Conservation (phyloP, 2,113 vertebrate species). For the Proteles cristata region DNA sequence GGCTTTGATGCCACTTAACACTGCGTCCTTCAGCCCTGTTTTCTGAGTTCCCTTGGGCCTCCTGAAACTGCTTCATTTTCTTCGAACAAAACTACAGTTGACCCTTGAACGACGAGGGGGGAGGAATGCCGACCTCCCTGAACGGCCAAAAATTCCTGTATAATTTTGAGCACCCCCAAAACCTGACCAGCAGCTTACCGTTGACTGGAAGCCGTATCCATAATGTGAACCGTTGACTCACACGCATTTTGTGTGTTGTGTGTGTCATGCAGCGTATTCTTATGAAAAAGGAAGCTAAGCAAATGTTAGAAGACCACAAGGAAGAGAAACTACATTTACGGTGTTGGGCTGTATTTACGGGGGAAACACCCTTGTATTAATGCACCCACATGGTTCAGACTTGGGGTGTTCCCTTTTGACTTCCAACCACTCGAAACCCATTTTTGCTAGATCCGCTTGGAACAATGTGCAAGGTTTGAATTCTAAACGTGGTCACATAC, state of each 20-base stretch:
- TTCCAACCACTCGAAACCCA: not conserved
- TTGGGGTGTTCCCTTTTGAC: not conserved
- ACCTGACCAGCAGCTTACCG: not conserved
- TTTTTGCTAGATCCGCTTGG: not conserved
- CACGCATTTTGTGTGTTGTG: not conserved
- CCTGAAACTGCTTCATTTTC: not conserved
- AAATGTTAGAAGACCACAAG: not conserved
- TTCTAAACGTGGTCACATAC: not conserved
- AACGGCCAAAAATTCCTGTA: not conserved
- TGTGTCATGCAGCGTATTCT: not conserved
- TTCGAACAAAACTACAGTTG: not conserved
- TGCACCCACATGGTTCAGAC: not conserved
- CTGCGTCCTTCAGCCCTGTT: rapidly evolving
- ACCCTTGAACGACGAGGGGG: not conserved
- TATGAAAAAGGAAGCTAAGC: not conserved
- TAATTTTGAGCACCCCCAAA: not conserved
- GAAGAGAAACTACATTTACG: not conserved
- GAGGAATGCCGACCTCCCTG: not conserved
- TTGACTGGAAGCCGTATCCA: not conserved
- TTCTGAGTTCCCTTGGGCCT: not conserved
- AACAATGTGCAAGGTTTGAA: not conserved
- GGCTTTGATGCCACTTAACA: not conserved
- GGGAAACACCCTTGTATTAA: not conserved
- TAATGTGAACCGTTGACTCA: not conserved
- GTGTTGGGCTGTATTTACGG: not conserved